Evolutionary conservation across 92 coral and sea anemone genomes (phyloP), one percentile per base, ranked within the genome.

Genomic region (Phenganax stokvisi): DNA sequence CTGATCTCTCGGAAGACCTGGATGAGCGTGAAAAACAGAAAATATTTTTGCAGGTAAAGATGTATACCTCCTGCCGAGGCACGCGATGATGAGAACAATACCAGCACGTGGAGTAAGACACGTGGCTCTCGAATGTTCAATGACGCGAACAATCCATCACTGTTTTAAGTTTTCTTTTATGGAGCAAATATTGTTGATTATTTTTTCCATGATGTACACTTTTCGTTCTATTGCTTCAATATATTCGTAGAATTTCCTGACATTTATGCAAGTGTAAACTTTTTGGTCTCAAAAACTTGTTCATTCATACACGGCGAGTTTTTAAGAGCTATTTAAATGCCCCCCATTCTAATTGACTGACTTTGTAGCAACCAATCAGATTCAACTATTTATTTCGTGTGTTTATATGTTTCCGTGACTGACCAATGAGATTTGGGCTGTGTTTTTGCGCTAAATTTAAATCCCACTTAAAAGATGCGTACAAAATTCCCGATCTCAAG

Each of bases 41-140:
- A 79, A 47, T 47, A 62, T 79, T 79, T 65, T n/a, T 79, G 52
- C 57, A 79, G 83, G 83, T 79, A 79, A 63, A 51, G 20, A 58
- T 16, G 10, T 54, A 59, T 1, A 13, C 13, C 77, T 30, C 62
- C 58, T 79, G 83, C 20, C 0, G 83, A 2, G 83, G 6, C 20
- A 29, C 51, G 44, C 57, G 53, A 63, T 52, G 44, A 47, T 8
- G 0, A 63, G 27, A 79, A 67, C 67, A 79, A 60, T 67, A 52
- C 56, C 29, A 13, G 51, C 83, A 79, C 83, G 83, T 79, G 83
- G 74, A 13, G 30, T 68, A 44, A 29, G 51, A 47, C 83, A 64
- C 83, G 83, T 47, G 83, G 83, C 83, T 60, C 83, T 79, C 56
- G 56, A 51, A 54, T 25, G 56, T n/a, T 30, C 9, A 65, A 2